Conservation (phyloP, 2,113 vertebrate genomes). For the Progne subis region DNA sequence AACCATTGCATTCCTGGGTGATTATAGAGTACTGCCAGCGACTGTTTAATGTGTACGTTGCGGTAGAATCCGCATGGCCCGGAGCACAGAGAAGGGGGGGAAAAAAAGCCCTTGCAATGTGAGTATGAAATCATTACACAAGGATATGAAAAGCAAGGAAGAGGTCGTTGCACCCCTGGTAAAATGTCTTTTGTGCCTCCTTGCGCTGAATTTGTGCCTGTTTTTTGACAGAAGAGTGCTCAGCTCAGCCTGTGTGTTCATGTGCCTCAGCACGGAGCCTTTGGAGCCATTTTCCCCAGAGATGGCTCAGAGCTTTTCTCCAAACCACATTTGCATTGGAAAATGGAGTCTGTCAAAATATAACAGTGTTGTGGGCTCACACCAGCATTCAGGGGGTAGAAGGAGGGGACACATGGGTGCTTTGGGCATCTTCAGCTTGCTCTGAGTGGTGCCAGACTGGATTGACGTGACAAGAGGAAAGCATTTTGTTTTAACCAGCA, state of each 20-base stretch:
- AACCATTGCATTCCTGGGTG: constrained; percentile 29
- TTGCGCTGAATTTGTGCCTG: background rate
- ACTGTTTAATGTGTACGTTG: background rate
- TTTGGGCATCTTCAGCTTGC: background rate
- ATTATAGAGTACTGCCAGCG: background rate
- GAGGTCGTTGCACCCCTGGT: background rate
- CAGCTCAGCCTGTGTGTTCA: accelerated
- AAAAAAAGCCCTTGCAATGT: background rate
- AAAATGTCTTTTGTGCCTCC: background rate
- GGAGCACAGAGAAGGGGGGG: background rate
- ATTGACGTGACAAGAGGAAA: background rate
- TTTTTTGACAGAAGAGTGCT: background rate
- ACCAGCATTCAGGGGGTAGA: background rate
- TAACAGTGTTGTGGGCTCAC: background rate
- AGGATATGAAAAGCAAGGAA: background rate
- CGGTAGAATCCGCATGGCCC: accelerated
- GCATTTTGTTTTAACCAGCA: background rate
- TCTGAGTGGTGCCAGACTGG: background rate
- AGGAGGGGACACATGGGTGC: background rate
- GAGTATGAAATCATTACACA: background rate
- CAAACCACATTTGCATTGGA: background rate
- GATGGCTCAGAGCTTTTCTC: background rate
- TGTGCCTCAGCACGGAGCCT: accelerated
- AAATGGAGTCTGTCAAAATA: background rate
- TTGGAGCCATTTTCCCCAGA: background rate